These are phyloP conservation scores for Plebejus anna DNA, from an alignment of 2,888 invertebrate genomes.

Conservation along the genomic window DNA sequence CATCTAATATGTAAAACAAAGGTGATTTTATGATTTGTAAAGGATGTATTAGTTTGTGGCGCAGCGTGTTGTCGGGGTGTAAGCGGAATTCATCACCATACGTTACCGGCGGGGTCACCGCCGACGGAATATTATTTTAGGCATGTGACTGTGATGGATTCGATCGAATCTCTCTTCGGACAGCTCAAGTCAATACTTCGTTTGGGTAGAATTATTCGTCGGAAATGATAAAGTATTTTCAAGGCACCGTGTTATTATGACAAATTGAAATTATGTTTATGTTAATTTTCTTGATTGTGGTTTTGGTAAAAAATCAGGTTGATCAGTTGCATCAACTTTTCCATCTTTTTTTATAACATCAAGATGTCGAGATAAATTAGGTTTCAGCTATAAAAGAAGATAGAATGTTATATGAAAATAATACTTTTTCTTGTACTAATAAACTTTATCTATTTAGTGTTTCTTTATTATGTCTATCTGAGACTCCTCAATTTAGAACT, in stretches of 20 bases:
- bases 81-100: slow-evolving; percentile 56
- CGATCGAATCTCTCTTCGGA: slow-evolving; percentile 66
- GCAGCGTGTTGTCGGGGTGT: slow-evolving; percentile 58
- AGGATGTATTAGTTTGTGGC: slow-evolving; percentile 46
- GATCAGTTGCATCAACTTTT: slow-evolving; percentile 5
- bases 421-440: neutral
- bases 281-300: slow-evolving; percentile 6
- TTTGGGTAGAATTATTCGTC: slow-evolving; percentile 30
- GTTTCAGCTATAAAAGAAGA: neutral
- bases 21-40: slow-evolving; percentile 19
- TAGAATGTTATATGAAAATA: neutral
- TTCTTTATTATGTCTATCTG: neutral
- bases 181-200: slow-evolving; percentile 58
- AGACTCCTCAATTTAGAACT: neutral
- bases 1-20: slow-evolving; percentile 13
- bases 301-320: neutral
- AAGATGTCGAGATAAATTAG: neutral
- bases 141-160: slow-evolving; percentile 76
- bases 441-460: neutral
- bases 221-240: slow-evolving; percentile 65
- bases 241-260: slow-evolving; percentile 35
- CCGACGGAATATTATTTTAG: slow-evolving; percentile 68
- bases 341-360: neutral
- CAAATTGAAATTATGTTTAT: slow-evolving; percentile 24
- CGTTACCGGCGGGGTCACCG: slow-evolving; percentile 49